Evolutionary conservation across 2,797 vertebrate species (phyloP), one percentile per base, ranked within the genome.

Genomic region (Fistularia commersonii): DNA sequence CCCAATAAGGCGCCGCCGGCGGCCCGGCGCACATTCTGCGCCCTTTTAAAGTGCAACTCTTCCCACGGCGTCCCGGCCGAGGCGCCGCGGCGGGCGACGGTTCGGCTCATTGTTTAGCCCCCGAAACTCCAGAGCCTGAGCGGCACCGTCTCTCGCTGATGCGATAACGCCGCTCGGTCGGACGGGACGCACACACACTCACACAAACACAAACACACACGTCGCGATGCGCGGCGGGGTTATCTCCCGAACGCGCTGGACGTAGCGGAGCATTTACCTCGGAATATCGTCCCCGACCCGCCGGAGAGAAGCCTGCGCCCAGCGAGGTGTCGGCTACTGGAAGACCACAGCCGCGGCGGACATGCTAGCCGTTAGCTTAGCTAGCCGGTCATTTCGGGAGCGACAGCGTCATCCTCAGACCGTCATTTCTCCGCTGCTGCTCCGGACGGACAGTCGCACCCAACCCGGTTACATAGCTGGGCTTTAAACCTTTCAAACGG

Each of bases 351-450:
- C 77, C 80, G 12, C 84, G 79, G 84, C 79, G 77, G 87, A 86
- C 87, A 86, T 87, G 78, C 79, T 86, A 87, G 80, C 77, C 48
- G 44, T 83, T 86, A 86, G 85, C 86, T 78, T 77, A 80, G 80
- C 80, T 84, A 72, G 81, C 87, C 86, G 89, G 87, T 87, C 43
- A 86, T 83, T 77, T 86, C 79, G 58, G 73, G 68, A 78, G 84
- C 83, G 85, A 86, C 84, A 79, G 86, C 87, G 85, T 88, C 85
- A 86, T 88, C 83, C 84, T 86, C 85, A 79, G 66, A 77, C 39
- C 79, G 50, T 57, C 72, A 57, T 44, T 72, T 73, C 73, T 71
- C 75, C 76, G 59, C 74, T 44, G 45, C 53, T 53, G 72, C 76
- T 66, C 46, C 76, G 51, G 53, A 38, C 72, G 43, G 35, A 73